Conservation (phyloP, 2,113 vertebrate genomes). For the Takifugu bimaculatus region DNA sequence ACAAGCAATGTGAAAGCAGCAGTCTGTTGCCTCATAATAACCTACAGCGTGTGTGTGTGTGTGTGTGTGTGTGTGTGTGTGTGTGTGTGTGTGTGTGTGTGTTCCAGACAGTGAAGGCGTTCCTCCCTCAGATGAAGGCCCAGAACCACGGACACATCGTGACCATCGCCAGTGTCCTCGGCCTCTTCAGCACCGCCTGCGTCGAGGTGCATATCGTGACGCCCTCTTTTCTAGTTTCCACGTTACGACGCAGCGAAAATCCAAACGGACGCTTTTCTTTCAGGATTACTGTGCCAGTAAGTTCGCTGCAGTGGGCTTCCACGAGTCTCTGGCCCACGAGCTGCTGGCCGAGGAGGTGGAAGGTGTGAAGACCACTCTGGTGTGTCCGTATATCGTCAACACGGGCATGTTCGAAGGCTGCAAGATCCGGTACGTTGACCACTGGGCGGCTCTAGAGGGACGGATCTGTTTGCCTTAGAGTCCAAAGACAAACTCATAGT, state of each 20-base stretch:
- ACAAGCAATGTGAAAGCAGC: constrained; percentile 1
- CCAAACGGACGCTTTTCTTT: not conserved
- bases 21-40: constrained; percentile 9
- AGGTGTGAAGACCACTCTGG: constrained; percentile 66
- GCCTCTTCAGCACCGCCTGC: constrained; percentile 60
- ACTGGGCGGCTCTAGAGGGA: not conserved
- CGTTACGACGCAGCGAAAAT: no score
- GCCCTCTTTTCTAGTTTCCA: no score
- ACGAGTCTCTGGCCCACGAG: constrained; percentile 71
- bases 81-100: constrained; percentile 8
- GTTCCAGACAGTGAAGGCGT: constrained; percentile 60
- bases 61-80: constrained; percentile 11
- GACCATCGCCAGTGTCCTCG: constrained; percentile 60
- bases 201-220: constrained; percentile 52
- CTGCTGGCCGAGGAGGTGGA: constrained; percentile 64
- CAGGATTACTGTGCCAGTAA: constrained; percentile 75
- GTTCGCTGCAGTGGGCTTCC: constrained; percentile 71
- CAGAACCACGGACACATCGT: constrained; percentile 52
- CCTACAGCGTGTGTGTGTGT: not conserved
- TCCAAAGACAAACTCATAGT: not conserved
- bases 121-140: constrained; percentile 65
- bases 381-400: constrained; percentile 70
- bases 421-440: constrained; percentile 52
- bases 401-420: constrained; percentile 67
- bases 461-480: not conserved